Evolutionary conservation across 2,888 invertebrate species (phyloP).

Genomic region (Phanerotoma sp.): DNA sequence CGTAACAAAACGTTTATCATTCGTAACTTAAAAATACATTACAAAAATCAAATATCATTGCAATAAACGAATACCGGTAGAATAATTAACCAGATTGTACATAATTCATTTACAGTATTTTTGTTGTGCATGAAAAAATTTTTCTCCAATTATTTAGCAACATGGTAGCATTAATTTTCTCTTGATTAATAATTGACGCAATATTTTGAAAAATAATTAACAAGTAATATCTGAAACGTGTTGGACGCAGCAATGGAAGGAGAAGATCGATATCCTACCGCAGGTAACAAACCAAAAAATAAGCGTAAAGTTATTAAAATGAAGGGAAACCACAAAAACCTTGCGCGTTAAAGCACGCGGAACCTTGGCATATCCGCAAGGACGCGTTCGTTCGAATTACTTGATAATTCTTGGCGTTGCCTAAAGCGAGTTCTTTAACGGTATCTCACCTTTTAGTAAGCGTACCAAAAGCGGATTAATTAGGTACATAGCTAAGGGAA

Average conservation of each 20-base stretch:
- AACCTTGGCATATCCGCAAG: slow-evolving; percentile 15
- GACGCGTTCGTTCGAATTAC: slow-evolving; percentile 24
- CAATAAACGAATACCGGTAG: no score
- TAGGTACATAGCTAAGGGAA: slow-evolving; percentile 37
- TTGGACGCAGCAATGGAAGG: slow-evolving; percentile 56
- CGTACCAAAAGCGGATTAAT: slow-evolving; percentile 48
- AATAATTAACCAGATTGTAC: no score
- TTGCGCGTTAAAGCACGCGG: slow-evolving; percentile 20
- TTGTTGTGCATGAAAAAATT: not conserved
- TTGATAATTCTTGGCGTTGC: slow-evolving; percentile 33
- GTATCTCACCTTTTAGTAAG: slow-evolving; percentile 38
- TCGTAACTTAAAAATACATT: no score
- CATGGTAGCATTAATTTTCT: not conserved
- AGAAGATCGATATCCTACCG: slow-evolving; percentile 54
- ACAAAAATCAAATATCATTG: no score
- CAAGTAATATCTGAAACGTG: slow-evolving; percentile 18
- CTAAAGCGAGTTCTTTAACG: slow-evolving; percentile 36
- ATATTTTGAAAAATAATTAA: not conserved
- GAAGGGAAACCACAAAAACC: not conserved
- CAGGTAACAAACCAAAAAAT: slow-evolving; percentile 48
- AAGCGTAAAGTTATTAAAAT: slow-evolving; percentile 6
- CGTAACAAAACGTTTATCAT: no score
- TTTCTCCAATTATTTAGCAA: no score
- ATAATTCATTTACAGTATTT: no score
- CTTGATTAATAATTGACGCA: not conserved